Conservation (phyloP, 2,888 invertebrate genomes). For the Drosophila macrospina region DNA sequence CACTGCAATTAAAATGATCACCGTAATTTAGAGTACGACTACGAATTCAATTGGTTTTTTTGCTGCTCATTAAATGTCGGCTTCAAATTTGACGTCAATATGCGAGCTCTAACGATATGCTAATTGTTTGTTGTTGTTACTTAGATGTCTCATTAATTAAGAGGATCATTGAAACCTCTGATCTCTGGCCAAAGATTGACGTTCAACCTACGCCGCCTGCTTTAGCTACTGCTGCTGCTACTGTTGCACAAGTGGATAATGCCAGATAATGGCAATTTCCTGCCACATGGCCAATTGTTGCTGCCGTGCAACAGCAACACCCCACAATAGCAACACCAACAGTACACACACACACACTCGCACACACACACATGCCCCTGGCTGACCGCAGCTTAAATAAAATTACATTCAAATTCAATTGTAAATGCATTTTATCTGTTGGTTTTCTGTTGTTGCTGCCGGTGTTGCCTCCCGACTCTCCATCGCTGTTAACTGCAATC, state of each 20-base stretch:
- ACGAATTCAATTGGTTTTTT: conserved; percentile 46
- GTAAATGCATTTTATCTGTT: conserved; percentile 84
- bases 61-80: conserved; percentile 58
- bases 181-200: conserved; percentile 70
- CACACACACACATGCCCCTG: conserved; percentile 58
- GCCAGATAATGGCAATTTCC: conserved; percentile 83
- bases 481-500: conserved; percentile 81
- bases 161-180: conserved; percentile 72
- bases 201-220: conserved; percentile 67
- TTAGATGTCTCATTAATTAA: conserved; percentile 73
- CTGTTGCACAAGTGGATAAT: conserved; percentile 81
- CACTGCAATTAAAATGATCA: conserved; percentile 81
- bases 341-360: conserved; percentile 14
- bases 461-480: conserved; percentile 48
- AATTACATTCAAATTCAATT: conserved; percentile 84
- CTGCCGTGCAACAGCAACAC: conserved; percentile 58
- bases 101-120: conserved; percentile 76
- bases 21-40: conserved; percentile 71
- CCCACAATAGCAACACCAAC: conserved; percentile 18
- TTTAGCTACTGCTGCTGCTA: conserved; percentile 37
- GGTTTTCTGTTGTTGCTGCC: conserved; percentile 65
- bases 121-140: conserved; percentile 66
- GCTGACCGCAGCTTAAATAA: conserved; percentile 83
- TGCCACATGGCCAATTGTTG: conserved; percentile 83
- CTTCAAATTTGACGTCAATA: conserved; percentile 79